Percentiles rank a stretch among this genome's conserved stretches.
These are phyloP conservation scores for Hypercompe scribonia DNA, from an alignment of 2,888 invertebrate genomes.

Conservation along the genomic window DNA sequence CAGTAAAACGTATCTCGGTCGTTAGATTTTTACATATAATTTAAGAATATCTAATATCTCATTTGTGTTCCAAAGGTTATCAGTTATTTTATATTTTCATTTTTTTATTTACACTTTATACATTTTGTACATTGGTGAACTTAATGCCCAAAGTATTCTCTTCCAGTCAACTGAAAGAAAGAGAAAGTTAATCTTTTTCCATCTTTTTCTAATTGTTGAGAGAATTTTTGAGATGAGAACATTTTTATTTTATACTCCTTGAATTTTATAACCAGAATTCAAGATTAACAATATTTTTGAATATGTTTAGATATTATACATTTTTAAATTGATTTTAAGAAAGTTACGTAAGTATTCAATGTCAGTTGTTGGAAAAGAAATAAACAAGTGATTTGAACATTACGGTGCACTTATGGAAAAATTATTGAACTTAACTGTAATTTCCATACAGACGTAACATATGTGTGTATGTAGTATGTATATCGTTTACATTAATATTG, in stretches of 20 bases:
- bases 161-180: no score
- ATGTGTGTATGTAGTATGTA: no score
- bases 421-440: background rate
- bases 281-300: background rate
- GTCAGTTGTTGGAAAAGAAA: background rate
- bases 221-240: background rate
- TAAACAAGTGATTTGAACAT: background rate
- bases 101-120: no score
- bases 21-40: no score
- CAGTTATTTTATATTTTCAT: no score
- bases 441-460: background rate
- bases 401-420: background rate
- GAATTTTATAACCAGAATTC: background rate
- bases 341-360: background rate
- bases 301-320: background rate
- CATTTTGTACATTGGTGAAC: no score
- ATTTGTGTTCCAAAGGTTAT: background rate
- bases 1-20: no score
- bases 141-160: no score
- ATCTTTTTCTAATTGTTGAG: background rate
- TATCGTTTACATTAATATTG: background rate
- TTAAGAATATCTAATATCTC: background rate
- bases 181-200: no score
- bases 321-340: background rate
- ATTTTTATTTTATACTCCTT: background rate